These are phyloP conservation scores for Trachelus troglodyta DNA, from an alignment of 2,888 invertebrate species.

Conservation along the genomic window DNA sequence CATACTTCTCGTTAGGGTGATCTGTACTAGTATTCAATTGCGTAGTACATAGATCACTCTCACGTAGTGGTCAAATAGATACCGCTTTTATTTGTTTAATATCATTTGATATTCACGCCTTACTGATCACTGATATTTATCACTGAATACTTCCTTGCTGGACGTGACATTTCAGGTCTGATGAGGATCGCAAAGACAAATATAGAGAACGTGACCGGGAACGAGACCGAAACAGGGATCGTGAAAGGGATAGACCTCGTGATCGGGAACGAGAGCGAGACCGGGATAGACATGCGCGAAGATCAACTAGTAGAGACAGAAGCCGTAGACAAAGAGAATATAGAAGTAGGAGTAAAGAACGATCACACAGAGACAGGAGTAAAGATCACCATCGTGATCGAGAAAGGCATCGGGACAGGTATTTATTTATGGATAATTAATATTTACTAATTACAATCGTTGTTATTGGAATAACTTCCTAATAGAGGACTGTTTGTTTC, in stretches of 20 bases:
- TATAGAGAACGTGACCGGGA: constrained; percentile 52
- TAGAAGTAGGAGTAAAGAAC: constrained; percentile 63
- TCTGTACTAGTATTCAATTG: background rate
- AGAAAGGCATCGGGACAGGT: constrained; percentile 61
- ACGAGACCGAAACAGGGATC: constrained; percentile 55
- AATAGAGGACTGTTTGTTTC: background rate
- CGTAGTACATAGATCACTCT: background rate
- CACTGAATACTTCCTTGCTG: constrained; percentile 7
- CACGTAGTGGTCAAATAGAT: background rate
- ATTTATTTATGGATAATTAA: constrained; percentile 5
- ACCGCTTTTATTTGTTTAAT: constrained; percentile 14
- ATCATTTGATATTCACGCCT: constrained; percentile 27
- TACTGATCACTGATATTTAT: constrained; percentile 25
- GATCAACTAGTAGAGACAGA: constrained; percentile 54
- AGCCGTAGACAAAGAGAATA: constrained; percentile 59
- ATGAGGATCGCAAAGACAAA: constrained; percentile 61
- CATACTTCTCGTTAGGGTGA: background rate
- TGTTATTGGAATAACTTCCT: constrained; percentile 5
- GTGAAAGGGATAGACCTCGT: constrained; percentile 45
- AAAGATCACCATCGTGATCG: constrained; percentile 57
- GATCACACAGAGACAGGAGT: constrained; percentile 55
- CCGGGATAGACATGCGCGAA: constrained; percentile 45
- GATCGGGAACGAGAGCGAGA: constrained; percentile 49
- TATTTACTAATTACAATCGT: constrained; percentile 8
- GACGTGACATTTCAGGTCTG: constrained; percentile 63